Conservation (phyloP, 2,113 vertebrate genomes). For the Leptobrachium ailaonicum region DNA sequence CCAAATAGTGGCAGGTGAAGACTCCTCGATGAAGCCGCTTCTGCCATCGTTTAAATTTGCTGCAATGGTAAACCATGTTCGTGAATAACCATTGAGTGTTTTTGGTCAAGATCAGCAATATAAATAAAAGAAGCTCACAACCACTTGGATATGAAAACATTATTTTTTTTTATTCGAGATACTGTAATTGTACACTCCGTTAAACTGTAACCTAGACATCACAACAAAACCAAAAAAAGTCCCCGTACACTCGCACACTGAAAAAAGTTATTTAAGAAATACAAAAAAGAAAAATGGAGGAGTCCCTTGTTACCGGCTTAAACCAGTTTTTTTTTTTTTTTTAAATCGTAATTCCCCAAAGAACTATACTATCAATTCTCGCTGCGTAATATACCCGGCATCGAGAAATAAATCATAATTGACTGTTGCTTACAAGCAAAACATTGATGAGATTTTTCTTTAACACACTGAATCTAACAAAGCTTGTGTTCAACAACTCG, state of each 20-base stretch:
- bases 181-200: constrained; percentile 6
- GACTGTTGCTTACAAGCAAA: neutral
- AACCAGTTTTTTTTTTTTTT: neutral
- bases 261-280: no score
- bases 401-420: neutral
- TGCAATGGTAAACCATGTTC: no score
- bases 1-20: no score
- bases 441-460: neutral
- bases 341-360: neutral
- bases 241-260: no score
- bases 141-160: constrained; percentile 11
- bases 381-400: neutral
- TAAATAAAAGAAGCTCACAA: neutral
- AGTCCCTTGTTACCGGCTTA: neutral
- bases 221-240: constrained; percentile 43
- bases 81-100: no score
- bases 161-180: constrained; percentile 10
- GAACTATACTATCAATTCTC: neutral
- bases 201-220: neutral
- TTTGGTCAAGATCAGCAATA: no score
- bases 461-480: neutral
- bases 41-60: no score
- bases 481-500: neutral
- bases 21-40: no score
- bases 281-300: neutral